Conservation (phyloP, 1,140 invertebrate species). For the Thaumetopoea pityocampa region DNA sequence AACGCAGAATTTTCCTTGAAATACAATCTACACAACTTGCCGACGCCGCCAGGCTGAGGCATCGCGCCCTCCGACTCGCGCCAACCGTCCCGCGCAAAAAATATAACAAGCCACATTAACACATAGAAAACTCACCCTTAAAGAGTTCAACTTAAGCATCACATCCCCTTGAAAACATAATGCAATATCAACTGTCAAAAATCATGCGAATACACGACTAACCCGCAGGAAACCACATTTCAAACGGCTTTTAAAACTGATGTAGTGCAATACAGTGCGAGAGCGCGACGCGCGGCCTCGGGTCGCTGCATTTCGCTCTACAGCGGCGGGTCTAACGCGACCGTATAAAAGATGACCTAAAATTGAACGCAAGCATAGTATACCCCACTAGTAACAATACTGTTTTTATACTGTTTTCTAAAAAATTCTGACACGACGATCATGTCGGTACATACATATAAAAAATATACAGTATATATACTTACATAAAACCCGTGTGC, state of each 20-base stretch:
- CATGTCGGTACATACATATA: slow-evolving; percentile 35
- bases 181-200: slow-evolving; percentile 74
- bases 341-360: slow-evolving; percentile 73
- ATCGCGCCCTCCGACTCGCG: slow-evolving; percentile 50
- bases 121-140: slow-evolving; percentile 58
- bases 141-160: slow-evolving; percentile 41
- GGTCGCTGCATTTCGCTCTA: slow-evolving; percentile 66
- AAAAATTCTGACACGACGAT: slow-evolving; percentile 52
- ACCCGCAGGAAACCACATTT: slow-evolving; percentile 68
- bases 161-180: slow-evolving; percentile 46
- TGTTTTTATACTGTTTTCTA: slow-evolving; percentile 63
- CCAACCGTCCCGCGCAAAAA: slow-evolving; percentile 72
- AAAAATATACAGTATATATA: slow-evolving; percentile 44
- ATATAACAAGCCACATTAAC: slow-evolving; percentile 46
- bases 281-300: slow-evolving; percentile 66
- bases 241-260: slow-evolving; percentile 65
- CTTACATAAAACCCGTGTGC: slow-evolving; percentile 68
- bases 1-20: slow-evolving; percentile 64
- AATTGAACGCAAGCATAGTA: slow-evolving; percentile 64
- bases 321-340: slow-evolving; percentile 56
- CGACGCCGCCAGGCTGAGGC: slow-evolving; percentile 45
- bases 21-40: slow-evolving; percentile 40
- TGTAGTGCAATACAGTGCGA: slow-evolving; percentile 58
- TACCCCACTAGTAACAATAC: slow-evolving; percentile 43
- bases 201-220: slow-evolving; percentile 72